Percentiles rank a stretch among this genome's conserved stretches.
These are phyloP conservation scores for Apaloderma vittatum DNA, from an alignment of 2,113 vertebrate species.

Conservation along the genomic window DNA sequence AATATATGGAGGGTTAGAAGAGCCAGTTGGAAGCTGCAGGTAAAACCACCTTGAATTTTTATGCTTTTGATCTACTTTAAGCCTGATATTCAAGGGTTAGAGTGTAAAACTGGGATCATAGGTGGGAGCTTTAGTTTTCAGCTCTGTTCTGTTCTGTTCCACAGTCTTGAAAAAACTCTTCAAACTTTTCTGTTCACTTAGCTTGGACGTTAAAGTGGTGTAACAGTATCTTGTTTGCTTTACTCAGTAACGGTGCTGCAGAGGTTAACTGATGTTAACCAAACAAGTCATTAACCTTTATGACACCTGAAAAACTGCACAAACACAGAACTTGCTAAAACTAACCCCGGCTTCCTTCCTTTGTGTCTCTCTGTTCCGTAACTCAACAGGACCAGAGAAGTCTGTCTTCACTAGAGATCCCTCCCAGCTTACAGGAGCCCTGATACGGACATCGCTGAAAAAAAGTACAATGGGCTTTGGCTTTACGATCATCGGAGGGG, in stretches of 20 bases:
- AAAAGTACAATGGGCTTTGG: slow-evolving; percentile 96
- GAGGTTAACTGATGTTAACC: not conserved
- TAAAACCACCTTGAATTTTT: not conserved
- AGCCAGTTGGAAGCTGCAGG: not conserved
- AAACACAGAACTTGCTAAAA: not conserved
- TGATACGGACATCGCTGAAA: slow-evolving; percentile 88
- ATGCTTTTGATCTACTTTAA: not conserved
- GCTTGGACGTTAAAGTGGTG: not conserved
- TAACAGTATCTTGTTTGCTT: not conserved
- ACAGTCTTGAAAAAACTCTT: not conserved
- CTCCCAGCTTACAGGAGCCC: slow-evolving; percentile 89
- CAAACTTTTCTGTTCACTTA: not conserved
- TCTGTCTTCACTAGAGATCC: slow-evolving; percentile 92
- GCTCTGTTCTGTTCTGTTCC: not conserved
- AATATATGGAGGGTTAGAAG: not conserved
- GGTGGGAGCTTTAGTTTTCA: not conserved
- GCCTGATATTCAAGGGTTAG: not conserved
- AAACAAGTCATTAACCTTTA: not conserved
- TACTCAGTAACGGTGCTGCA: not conserved
- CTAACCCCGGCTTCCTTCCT: not conserved
- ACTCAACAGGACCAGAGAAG: slow-evolving; percentile 72
- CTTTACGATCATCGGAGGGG: slow-evolving; percentile 98
- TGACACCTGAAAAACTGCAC: not conserved
- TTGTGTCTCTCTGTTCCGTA: not conserved
- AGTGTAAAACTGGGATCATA: not conserved